Percentiles rank a stretch among this genome's conserved stretches.
Evolutionary conservation across 2,113 vertebrate genomes (phyloP).

Genomic region (Numida meleagris): DNA sequence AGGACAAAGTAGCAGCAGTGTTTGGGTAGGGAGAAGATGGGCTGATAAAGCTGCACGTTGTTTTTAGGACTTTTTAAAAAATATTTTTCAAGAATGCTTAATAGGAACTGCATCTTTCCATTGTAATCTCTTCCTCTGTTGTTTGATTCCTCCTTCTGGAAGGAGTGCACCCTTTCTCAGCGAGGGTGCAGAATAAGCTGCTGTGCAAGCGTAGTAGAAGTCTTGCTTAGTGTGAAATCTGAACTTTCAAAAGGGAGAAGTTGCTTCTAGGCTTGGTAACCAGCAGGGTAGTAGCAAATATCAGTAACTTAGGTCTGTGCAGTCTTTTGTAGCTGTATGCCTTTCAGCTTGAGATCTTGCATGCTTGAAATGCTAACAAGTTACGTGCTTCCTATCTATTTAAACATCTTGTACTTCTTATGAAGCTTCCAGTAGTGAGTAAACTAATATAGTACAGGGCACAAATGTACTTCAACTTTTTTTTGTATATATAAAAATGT

Average conservation of each 20-base stretch:
- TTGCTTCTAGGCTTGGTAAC: not conserved
- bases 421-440: not conserved
- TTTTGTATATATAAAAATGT: not conserved
- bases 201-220: not conserved
- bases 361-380: not conserved
- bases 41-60: not conserved
- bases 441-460: not conserved
- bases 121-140: not conserved
- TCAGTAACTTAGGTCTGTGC: not conserved
- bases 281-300: not conserved
- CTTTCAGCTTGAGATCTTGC: not conserved
- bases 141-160: accelerated
- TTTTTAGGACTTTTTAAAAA: not conserved
- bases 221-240: not conserved
- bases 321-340: not conserved
- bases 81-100: not conserved
- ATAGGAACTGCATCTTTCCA: not conserved
- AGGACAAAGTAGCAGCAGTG: not conserved
- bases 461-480: not conserved
- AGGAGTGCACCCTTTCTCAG: not conserved
- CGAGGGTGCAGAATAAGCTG: not conserved
- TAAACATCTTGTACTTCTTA: not conserved
- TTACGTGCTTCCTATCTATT: not conserved
- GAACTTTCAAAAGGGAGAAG: not conserved
- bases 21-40: not conserved